Evolutionary conservation across 2,797 vertebrate species (phyloP).

Genomic region (Mus spretus): DNA sequence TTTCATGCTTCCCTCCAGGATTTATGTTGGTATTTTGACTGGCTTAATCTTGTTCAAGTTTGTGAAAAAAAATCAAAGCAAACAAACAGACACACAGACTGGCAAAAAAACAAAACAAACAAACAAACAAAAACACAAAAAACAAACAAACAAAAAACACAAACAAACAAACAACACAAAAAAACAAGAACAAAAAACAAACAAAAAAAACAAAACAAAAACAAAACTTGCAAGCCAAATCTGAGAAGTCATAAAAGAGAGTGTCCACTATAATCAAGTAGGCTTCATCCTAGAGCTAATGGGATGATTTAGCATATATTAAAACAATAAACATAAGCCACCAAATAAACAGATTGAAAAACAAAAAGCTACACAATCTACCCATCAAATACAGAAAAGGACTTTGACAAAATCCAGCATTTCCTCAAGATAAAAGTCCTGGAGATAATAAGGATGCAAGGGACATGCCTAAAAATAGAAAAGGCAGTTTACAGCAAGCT

Average conservation of each 20-base stretch:
- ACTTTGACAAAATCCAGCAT: neutral
- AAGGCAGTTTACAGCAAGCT: neutral
- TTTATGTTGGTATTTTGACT: neutral
- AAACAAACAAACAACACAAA: too few species aligned
- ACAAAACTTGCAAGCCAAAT: neutral
- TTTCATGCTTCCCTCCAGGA: neutral
- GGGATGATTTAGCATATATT: neutral
- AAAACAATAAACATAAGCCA: neutral
- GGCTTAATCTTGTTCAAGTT: neutral
- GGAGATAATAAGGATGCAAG: neutral
- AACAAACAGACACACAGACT: too few species aligned
- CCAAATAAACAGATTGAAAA: neutral
- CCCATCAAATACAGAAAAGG: neutral
- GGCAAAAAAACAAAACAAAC: too few species aligned
- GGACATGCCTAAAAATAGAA: neutral
- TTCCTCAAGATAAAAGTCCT: neutral
- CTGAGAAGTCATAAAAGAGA: neutral
- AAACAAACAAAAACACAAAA: neutral
- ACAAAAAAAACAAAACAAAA: too few species aligned
- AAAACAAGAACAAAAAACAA: neutral
- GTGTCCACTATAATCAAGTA: neutral
- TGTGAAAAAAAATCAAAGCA: neutral
- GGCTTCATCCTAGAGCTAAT: neutral
- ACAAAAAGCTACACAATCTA: neutral
- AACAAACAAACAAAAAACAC: neutral